phyloP scores from a whole-genome alignment of 37 sponge, comb jelly and placozoan species.

The Eunapius fragilis region DNA sequence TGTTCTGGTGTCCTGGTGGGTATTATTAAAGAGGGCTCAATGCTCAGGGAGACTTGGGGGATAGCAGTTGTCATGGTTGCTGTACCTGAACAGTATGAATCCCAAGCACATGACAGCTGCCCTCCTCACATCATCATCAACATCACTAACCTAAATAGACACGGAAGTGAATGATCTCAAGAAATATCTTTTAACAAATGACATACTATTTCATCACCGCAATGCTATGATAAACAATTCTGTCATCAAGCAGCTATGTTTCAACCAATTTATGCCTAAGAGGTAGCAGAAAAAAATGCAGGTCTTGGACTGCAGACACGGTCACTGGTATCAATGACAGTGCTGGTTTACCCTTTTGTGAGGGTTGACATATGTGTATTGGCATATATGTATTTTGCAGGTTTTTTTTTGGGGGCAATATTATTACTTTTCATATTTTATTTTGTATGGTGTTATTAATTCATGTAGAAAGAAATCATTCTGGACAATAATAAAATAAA shows the following conservation, averaged over 20 bases:
- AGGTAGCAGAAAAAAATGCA: too few relatives aligned
- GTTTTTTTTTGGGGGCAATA: too few relatives aligned
- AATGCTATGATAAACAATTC: neutral
- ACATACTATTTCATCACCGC: neutral
- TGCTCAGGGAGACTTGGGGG: neutral
- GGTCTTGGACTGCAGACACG: too few relatives aligned
- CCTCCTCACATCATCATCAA: conserved; percentile 94
- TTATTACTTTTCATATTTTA: too few relatives aligned
- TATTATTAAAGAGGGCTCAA: neutral
- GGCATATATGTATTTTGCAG: too few relatives aligned
- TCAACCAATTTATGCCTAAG: too few relatives aligned
- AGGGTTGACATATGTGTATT: too few relatives aligned
- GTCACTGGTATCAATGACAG: too few relatives aligned
- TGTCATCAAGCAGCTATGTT: neutral
- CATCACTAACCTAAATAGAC: conserved; percentile 84
- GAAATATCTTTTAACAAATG: neutral
- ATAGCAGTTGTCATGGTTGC: neutral
- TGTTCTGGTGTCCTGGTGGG: conserved; percentile 80
- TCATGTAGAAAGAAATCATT: too few relatives aligned
- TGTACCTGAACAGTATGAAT: conserved; percentile 89
- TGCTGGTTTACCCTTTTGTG: too few relatives aligned
- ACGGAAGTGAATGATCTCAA: neutral
- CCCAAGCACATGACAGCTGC: conserved; percentile 93
- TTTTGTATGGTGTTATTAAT: too few relatives aligned
- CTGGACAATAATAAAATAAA: too few relatives aligned